Percentiles rank a stretch among this genome's conserved stretches.
These are phyloP conservation scores for Drosophila melanosoma DNA, from an alignment of 2,888 invertebrate genomes.

Conservation along the genomic window DNA sequence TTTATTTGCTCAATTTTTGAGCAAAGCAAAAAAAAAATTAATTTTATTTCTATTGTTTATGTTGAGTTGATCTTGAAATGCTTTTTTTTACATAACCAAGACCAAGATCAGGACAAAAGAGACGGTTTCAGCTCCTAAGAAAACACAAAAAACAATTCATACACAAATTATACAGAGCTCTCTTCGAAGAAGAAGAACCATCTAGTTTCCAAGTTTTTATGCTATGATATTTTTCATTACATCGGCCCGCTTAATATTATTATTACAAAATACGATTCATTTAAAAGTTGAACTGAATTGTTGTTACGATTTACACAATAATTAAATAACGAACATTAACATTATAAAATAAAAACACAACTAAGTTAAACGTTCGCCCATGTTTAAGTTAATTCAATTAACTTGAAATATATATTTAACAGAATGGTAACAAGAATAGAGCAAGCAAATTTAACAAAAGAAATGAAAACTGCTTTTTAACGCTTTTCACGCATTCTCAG, in stretches of 20 bases:
- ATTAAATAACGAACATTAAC: constrained; percentile 25
- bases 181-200: constrained; percentile 18
- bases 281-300: constrained; percentile 52
- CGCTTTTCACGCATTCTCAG: constrained; percentile 58
- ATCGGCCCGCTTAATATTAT: constrained; percentile 1
- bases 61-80: constrained; percentile 4
- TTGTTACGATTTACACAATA: constrained; percentile 63
- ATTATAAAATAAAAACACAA: constrained; percentile 25
- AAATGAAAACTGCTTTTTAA: constrained; percentile 51
- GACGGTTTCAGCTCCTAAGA: constrained; percentile 52
- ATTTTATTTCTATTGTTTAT: constrained; percentile 13
- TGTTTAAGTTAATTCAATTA: constrained; percentile 75
- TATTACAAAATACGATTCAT: constrained; percentile 12
- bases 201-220: constrained; percentile 4
- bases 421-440: constrained; percentile 7
- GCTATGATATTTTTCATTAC: constrained; percentile 1
- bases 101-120: constrained; percentile 54
- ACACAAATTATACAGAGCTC: constrained; percentile 30
- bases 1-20: constrained; percentile 53
- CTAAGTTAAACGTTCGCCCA: constrained; percentile 56
- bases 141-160: not conserved
- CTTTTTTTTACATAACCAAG: constrained; percentile 39
- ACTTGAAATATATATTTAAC: constrained; percentile 49
- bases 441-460: constrained; percentile 10
- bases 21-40: constrained; percentile 45